Evolutionary conservation across 1,140 invertebrate genomes (phyloP).

Genomic region (Plodia interpunctella): DNA sequence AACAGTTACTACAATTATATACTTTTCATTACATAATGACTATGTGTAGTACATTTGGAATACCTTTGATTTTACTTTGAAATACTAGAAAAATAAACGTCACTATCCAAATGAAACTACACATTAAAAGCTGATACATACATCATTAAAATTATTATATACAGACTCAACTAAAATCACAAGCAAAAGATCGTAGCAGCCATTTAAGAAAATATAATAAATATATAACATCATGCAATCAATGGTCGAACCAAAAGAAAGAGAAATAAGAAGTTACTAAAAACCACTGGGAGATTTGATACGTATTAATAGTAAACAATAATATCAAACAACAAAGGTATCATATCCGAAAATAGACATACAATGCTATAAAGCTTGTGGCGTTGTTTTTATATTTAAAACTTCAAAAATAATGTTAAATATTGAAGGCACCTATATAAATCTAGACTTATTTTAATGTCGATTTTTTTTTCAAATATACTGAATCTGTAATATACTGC

Average conservation of each 20-base stretch:
- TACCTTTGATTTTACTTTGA: constrained; percentile 17
- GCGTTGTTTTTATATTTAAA: too few relatives aligned
- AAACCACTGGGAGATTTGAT: background rate
- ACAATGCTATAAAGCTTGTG: too few relatives aligned
- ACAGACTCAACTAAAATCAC: constrained; percentile 23
- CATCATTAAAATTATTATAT: constrained; percentile 26
- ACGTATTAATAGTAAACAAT: too few relatives aligned
- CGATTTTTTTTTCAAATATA: too few relatives aligned
- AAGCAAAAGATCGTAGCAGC: constrained; percentile 29
- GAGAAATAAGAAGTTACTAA: background rate
- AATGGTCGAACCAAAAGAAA: background rate
- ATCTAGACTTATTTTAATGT: too few relatives aligned
- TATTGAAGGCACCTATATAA: too few relatives aligned
- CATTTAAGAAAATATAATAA: constrained; percentile 21
- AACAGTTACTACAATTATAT: constrained; percentile 30
- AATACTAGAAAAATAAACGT: constrained; percentile 27
- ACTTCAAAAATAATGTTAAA: too few relatives aligned
- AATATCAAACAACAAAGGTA: too few relatives aligned
- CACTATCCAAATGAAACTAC: constrained; percentile 33
- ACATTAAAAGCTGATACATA: constrained; percentile 21
- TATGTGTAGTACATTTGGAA: constrained; percentile 37
- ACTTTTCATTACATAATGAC: constrained; percentile 42
- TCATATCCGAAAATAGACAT: too few relatives aligned
- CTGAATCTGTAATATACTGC: too few relatives aligned
- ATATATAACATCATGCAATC: constrained; percentile 5